phyloP scores from a whole-genome alignment of 2,113 vertebrate genomes.

The Cinclus cinclus region DNA sequence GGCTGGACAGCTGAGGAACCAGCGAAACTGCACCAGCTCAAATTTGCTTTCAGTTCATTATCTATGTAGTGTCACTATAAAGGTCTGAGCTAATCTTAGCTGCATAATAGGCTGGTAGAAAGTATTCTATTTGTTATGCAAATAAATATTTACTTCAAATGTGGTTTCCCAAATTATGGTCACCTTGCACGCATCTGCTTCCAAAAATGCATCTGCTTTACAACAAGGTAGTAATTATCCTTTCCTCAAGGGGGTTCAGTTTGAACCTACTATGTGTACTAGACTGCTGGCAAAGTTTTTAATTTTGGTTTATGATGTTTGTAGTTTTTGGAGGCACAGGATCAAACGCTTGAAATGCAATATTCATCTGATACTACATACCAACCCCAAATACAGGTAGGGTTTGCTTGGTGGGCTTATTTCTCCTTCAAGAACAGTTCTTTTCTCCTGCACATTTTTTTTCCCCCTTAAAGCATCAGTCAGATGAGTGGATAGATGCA shows the following conservation, averaged over 20 bases:
- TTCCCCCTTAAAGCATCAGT: background rate
- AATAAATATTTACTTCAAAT: conserved; percentile 80
- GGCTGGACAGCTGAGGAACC: conserved; percentile 23
- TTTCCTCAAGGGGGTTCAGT: conserved; percentile 73
- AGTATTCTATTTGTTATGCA: conserved; percentile 78
- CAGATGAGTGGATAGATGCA: background rate
- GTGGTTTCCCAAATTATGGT: conserved; percentile 77
- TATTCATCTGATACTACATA: conserved; percentile 59
- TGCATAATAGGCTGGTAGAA: conserved; percentile 73
- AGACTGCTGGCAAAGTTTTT: conserved; percentile 73
- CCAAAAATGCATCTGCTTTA: conserved; percentile 76
- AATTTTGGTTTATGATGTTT: conserved; percentile 72
- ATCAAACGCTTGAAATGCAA: conserved; percentile 69
- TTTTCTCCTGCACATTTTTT: background rate
- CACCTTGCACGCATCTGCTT: conserved; percentile 77
- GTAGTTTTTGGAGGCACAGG: conserved; percentile 74
- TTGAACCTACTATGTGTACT: conserved; percentile 76
- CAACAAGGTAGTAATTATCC: conserved; percentile 84
- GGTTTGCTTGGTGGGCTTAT: conserved; percentile 50
- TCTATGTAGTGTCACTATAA: conserved; percentile 71
- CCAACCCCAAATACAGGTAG: conserved; percentile 51
- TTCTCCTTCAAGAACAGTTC: background rate
- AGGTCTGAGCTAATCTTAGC: conserved; percentile 77
- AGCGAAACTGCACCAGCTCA: conserved; percentile 58
- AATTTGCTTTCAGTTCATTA: conserved; percentile 70